Evolutionary conservation across 2,888 invertebrate genomes (phyloP).

Genomic region (Mesoligia furuncula): DNA sequence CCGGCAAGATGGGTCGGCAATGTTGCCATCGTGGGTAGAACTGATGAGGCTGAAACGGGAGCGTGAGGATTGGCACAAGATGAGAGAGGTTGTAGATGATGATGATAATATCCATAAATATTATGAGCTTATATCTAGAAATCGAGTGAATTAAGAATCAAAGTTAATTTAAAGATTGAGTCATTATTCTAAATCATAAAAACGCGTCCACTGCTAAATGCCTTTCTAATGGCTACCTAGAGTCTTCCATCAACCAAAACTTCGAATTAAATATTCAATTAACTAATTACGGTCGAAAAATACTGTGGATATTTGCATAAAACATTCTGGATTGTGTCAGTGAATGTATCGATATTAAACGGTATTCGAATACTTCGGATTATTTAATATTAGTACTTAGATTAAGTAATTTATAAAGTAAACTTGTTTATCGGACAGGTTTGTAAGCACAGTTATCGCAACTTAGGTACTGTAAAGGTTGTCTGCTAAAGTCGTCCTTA

Average conservation of each 20-base stretch:
- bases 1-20: too few species aligned
- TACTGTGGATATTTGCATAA: not conserved
- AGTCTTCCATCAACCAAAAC: conserved; percentile 1
- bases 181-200: not conserved
- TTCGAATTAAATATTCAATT: conserved; percentile 29
- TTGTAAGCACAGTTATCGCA: conserved; percentile 25
- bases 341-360: not conserved
- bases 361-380: not conserved
- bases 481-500: not conserved
- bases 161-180: not conserved
- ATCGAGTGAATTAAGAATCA: not conserved
- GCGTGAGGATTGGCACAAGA: not conserved
- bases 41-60: not conserved
- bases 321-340: not conserved
- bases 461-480: not conserved
- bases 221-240: conserved; percentile 32
- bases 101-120: too few species aligned
- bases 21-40: not conserved
- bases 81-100: too few species aligned
- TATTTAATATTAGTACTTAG: not conserved
- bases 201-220: not conserved
- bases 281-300: conserved; percentile 1
- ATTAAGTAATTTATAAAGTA: conserved; percentile 15
- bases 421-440: conserved; percentile 12
- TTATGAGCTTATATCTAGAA: not conserved